Conservation (phyloP, 2,888 invertebrate genomes). For the Xiphydria camelus region DNA sequence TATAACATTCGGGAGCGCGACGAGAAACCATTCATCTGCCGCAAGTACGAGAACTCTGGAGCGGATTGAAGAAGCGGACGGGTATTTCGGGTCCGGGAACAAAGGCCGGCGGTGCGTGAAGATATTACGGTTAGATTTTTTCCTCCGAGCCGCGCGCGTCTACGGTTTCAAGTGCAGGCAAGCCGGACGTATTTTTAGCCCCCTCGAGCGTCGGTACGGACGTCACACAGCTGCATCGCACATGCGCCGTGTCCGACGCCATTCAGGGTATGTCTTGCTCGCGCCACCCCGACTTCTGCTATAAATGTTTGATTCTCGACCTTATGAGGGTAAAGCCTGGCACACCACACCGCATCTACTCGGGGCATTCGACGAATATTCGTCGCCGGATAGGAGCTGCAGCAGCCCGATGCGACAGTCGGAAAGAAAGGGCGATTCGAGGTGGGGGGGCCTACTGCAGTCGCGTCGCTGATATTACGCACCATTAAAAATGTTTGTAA, state of each 20-base stretch:
- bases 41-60: background rate
- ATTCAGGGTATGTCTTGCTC: slow-evolving; percentile 26
- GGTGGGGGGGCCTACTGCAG: too few species aligned
- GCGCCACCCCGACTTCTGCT: slow-evolving; percentile 26
- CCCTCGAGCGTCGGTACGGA: slow-evolving; percentile 26
- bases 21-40: background rate
- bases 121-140: slow-evolving; percentile 19
- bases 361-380: too few species aligned
- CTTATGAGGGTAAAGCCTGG: slow-evolving; percentile 19
- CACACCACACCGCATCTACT: too few species aligned
- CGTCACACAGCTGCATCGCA: slow-evolving; percentile 46
- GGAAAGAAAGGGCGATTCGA: too few species aligned
- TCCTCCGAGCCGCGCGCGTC: too few species aligned
- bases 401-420: too few species aligned
- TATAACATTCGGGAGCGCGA: background rate
- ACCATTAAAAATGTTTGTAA: too few species aligned
- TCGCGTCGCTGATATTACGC: too few species aligned
- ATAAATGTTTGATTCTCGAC: slow-evolving; percentile 41
- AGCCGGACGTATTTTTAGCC: slow-evolving; percentile 48
- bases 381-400: too few species aligned
- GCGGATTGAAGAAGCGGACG: slow-evolving; percentile 12
- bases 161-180: slow-evolving; percentile 40
- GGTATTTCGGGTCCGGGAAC: slow-evolving; percentile 10
- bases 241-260: slow-evolving; percentile 39
- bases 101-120: slow-evolving; percentile 11